Conservation (phyloP, 2,888 invertebrate genomes). For the Cryptus viduatorius region DNA sequence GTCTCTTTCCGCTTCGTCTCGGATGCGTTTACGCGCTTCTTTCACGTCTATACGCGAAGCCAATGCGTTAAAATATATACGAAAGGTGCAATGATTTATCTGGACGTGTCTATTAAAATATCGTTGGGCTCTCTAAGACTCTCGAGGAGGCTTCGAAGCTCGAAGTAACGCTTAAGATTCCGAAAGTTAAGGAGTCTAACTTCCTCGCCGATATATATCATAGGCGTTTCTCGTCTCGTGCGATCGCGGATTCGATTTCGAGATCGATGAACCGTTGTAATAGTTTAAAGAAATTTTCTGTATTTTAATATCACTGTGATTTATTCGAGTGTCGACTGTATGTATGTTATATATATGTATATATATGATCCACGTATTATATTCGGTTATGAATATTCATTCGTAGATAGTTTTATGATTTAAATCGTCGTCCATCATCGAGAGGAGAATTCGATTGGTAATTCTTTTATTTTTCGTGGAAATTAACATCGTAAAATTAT, state of each 20-base stretch:
- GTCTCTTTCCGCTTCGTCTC: constrained; percentile 21
- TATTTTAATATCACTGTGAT: constrained; percentile 38
- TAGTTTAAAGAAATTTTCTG: constrained; percentile 35
- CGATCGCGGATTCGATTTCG: not conserved
- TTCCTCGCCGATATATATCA: constrained; percentile 10
- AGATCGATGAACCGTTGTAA: constrained; percentile 52
- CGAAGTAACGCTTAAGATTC: constrained; percentile 13
- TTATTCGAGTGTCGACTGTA: constrained; percentile 37
- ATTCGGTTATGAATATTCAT: constrained; percentile 45
- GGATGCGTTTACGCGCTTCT: constrained; percentile 55
- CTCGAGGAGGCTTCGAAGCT: constrained; percentile 8
- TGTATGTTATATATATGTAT: not conserved
- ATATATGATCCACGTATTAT: constrained; percentile 29
- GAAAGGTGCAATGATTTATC: constrained; percentile 73
- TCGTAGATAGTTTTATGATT: constrained; percentile 21
- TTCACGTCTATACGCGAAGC: constrained; percentile 27
- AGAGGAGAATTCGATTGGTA: not conserved
- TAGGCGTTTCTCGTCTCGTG: constrained; percentile 6
- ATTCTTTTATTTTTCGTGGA: not conserved
- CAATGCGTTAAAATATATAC: constrained; percentile 46
- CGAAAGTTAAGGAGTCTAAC: not conserved
- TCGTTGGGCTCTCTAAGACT: constrained; percentile 25
- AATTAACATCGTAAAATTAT: not conserved
- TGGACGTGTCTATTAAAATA: constrained; percentile 74
- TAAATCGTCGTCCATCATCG: constrained; percentile 20